Percentiles rank a stretch among this genome's conserved stretches.
These are phyloP conservation scores for Cephalopachus bancanus DNA, from an alignment of 2,797 vertebrate species.

Conservation along the genomic window DNA sequence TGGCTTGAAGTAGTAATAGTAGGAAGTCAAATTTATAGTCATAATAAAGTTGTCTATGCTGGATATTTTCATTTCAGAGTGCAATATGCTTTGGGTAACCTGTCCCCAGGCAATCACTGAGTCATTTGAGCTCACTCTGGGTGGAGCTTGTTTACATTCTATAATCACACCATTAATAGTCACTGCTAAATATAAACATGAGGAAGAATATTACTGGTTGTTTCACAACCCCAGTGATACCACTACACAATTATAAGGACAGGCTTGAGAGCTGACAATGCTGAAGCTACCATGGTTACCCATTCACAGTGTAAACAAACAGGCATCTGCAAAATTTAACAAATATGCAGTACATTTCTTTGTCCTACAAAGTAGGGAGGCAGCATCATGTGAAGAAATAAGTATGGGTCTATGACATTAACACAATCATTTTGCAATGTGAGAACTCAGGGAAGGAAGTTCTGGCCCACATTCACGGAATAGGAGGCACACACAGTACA, in stretches of 20 bases:
- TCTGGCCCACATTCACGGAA: not conserved
- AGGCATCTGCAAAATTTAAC: not conserved
- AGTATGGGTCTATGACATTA: not conserved
- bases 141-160: conserved; percentile 68
- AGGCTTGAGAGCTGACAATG: not conserved
- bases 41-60: conserved; percentile 78
- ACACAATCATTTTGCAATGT: not conserved
- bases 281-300: not conserved
- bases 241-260: conserved; percentile 38
- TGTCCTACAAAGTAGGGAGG: not conserved
- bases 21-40: conserved; percentile 71
- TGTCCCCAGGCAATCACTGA: conserved; percentile 60
- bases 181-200: conserved; percentile 78
- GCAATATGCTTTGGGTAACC: conserved; percentile 65
- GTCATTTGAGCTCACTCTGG: conserved; percentile 68
- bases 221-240: conserved; percentile 67
- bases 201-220: conserved; percentile 53
- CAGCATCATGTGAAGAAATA: not conserved
- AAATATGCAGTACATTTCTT: not conserved
- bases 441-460: conserved; percentile 32
- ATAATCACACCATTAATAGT: conserved; percentile 71
- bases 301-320: conserved; percentile 16
- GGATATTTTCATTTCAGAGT: conserved; percentile 75
- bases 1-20: conserved; percentile 69
- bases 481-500: not conserved